Evolutionary conservation across 2,797 vertebrate genomes (phyloP).

Genomic region (Pantherophis alleghaniensis): DNA sequence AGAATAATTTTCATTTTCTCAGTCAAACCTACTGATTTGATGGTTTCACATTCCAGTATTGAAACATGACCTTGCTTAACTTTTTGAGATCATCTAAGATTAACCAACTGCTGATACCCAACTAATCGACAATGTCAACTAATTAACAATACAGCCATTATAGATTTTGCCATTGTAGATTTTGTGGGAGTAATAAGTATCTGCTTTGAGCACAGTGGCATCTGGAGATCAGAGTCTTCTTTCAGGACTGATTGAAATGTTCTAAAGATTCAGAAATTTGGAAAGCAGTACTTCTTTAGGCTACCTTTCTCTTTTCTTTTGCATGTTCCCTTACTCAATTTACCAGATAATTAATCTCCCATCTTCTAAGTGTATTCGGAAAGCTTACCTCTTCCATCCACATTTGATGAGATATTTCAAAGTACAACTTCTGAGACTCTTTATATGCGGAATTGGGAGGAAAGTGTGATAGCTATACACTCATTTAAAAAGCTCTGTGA

Average conservation of each 20-base stretch:
- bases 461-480: no score
- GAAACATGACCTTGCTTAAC: background rate
- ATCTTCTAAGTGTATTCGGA: background rate
- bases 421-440: background rate
- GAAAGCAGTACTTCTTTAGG: no score
- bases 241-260: background rate
- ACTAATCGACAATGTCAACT: background rate
- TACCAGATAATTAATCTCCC: background rate
- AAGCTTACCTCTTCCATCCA: background rate
- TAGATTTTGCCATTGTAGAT: background rate
- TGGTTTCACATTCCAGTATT: background rate
- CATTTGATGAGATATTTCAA: background rate
- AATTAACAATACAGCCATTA: background rate
- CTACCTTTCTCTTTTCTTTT: background rate
- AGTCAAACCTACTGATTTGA: background rate
- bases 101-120: background rate
- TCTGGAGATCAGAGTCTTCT: background rate
- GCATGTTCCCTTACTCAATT: background rate
- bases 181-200: background rate
- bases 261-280: background rate
- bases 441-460: background rate
- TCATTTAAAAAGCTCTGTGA: background rate
- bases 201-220: background rate
- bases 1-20: background rate
- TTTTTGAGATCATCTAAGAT: background rate